Percentiles rank a stretch among this genome's conserved stretches.
Evolutionary conservation across 2,113 vertebrate genomes (phyloP).

Genomic region (Podocnemis expansa): DNA sequence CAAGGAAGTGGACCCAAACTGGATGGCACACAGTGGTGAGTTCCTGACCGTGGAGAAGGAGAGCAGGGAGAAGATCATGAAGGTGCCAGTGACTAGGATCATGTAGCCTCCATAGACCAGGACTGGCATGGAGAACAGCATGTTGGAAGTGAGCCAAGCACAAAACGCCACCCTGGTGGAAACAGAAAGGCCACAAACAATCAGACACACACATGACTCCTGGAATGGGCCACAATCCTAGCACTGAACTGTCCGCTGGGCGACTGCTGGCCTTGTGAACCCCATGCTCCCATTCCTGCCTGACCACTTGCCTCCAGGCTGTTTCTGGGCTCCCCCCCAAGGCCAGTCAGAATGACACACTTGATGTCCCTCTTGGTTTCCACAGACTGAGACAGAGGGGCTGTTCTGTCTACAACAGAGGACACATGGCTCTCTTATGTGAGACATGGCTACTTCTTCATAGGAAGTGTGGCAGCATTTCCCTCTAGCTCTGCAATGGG

Average conservation of each 20-base stretch:
- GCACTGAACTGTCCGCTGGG: no score
- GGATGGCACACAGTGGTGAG: conserved; percentile 80
- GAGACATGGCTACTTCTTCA: neutral
- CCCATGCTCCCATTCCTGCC: neutral
- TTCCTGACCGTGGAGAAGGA: conserved; percentile 88
- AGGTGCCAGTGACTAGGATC: conserved; percentile 84
- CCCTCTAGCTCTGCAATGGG: neutral
- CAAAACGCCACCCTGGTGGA: conserved; percentile 91
- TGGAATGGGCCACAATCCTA: neutral
- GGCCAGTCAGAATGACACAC: neutral
- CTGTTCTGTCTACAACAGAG: neutral
- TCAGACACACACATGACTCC: neutral
- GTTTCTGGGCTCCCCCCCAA: neutral
- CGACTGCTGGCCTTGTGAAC: neutral
- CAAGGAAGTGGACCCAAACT: conserved; percentile 79
- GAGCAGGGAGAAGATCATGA: conserved; percentile 86
- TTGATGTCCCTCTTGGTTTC: neutral
- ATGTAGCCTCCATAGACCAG: conserved; percentile 91
- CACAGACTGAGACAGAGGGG: neutral
- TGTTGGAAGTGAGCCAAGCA: conserved; percentile 90
- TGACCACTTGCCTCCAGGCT: neutral
- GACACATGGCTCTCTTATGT: neutral
- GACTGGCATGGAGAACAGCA: conserved; percentile 88
- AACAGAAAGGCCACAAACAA: neutral
- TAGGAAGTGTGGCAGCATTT: neutral